Evolutionary conservation across 2,113 vertebrate genomes (phyloP).

Genomic region (Addax nasomaculatus): DNA sequence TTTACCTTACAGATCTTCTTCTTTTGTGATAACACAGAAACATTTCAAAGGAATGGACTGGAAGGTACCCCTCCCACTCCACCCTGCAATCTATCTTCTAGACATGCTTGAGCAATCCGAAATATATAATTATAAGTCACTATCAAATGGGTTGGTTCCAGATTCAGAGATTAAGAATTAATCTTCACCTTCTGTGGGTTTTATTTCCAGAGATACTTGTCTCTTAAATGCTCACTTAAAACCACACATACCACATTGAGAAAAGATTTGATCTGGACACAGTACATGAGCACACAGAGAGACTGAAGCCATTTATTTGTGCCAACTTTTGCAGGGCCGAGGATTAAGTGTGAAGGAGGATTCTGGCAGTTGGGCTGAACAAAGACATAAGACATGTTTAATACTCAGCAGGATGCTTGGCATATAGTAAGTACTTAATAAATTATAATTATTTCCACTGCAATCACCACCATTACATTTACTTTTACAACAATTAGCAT

Average conservation of each 20-base stretch:
- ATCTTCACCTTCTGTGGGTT: constrained; percentile 6
- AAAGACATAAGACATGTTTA: constrained; percentile 15
- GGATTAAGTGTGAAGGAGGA: constrained; percentile 15
- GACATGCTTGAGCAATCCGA: constrained; percentile 47
- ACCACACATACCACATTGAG: not conserved
- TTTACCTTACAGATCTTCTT: constrained; percentile 52
- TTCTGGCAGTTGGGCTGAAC: not conserved
- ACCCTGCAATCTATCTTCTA: constrained; percentile 55
- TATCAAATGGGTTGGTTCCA: constrained; percentile 44
- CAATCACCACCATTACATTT: not conserved
- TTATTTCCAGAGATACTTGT: constrained; percentile 50
- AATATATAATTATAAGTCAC: constrained; percentile 41
- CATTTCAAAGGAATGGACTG: constrained; percentile 57
- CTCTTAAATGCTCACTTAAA: constrained; percentile 33
- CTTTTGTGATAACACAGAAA: constrained; percentile 52
- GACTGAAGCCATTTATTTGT: not conserved
- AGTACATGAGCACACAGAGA: not conserved
- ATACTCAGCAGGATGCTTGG: not conserved
- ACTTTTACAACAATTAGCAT: constrained; percentile 9
- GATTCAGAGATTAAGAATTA: constrained; percentile 36
- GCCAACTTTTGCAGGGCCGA: not conserved
- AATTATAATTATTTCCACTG: not conserved
- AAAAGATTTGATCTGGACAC: constrained; percentile 13
- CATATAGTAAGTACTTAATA: constrained; percentile 31
- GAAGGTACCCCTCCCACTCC: constrained; percentile 47